Evolutionary conservation across 2,888 invertebrate species (phyloP), one percentile per base, ranked within the genome.

Genomic region (Mesorhabditis sp.): DNA sequence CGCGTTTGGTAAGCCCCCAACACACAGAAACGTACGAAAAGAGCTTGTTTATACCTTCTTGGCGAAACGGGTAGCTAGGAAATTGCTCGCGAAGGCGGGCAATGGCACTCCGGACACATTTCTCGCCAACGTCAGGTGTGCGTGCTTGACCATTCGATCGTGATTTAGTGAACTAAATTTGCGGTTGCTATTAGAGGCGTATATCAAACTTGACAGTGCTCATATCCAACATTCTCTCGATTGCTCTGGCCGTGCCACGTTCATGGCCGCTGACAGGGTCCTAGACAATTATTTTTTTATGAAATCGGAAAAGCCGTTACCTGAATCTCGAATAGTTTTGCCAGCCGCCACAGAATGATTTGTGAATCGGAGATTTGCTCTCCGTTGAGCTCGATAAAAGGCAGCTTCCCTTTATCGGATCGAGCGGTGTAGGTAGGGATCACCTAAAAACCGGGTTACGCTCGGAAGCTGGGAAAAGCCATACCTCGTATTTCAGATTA

Each of bases 141-240:
- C 76, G 68, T 82, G 80, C 63, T 78, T 78, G 43, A 81, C 75
- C 4, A 73, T 67, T 70, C 76, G 77, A 42, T 77, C 77, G 67
- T 74, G 28, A 64, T 45, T 45, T 15, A 50, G 4, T 67, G n/a
- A 62, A 67, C 15, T 41, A 28, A 41, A 5, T 5, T 67, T 67
- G n/a, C n/a, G 43, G 7, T 43, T 67, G 66, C 43, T 69, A 45
- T 13, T 63, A 62, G 4, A 62, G 62, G 41, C 63, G 44, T 63
- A 66, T 66, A 58, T 68, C 74, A 68, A 43, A 79, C 94, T 94
- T 95, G 74, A 92, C 91, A 50, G 95, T 90, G 87, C 94, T 93
- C 87, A 95, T 93, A 88, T 95, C 94, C 83, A 95, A 90, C 94
- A 95, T 95, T 76, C 93, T 92, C 86, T 92, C 92, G 89, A 93